Conservation (phyloP, 2,797 vertebrate genomes). For the Xiphophorus birchmanni region DNA sequence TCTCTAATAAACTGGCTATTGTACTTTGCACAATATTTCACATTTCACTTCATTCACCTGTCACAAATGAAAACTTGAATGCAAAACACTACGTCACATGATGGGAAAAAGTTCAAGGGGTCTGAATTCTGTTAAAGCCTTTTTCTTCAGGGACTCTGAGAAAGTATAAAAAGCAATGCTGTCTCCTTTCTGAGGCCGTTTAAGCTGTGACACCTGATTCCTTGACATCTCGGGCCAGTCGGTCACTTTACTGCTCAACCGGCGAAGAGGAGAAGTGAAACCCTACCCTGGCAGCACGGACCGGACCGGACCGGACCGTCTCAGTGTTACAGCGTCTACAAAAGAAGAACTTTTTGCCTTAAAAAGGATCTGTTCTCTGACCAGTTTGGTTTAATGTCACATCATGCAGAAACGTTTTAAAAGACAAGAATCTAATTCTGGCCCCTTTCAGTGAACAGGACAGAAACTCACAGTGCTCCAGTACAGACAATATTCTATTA, state of each 20-base stretch:
- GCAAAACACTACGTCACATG: neutral
- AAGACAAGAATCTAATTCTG: constrained; percentile 32
- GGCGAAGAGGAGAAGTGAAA: constrained; percentile 54
- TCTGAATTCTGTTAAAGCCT: neutral
- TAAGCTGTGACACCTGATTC: constrained; percentile 55
- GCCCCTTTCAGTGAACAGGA: constrained; percentile 19
- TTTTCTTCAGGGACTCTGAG: neutral
- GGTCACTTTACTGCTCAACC: constrained; percentile 41
- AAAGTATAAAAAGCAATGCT: neutral
- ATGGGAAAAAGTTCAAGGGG: neutral
- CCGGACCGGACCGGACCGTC: constrained; percentile 6
- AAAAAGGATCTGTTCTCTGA: neutral
- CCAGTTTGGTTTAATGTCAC: neutral
- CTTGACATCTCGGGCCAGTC: constrained; percentile 36
- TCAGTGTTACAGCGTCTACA: neutral
- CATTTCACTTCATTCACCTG: neutral
- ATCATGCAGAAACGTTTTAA: neutral
- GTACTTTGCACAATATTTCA: neutral
- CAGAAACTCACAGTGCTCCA: constrained; percentile 36
- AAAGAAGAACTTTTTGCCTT: neutral
- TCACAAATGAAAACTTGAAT: neutral
- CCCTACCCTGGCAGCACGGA: constrained; percentile 27
- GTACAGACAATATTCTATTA: constrained; percentile 65
- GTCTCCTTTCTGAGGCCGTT: neutral
- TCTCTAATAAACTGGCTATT: neutral